Percentiles rank a stretch among this genome's conserved stretches.
phyloP scores from a whole-genome alignment of 2,888 invertebrate species.

The Amaurobius ferox region DNA sequence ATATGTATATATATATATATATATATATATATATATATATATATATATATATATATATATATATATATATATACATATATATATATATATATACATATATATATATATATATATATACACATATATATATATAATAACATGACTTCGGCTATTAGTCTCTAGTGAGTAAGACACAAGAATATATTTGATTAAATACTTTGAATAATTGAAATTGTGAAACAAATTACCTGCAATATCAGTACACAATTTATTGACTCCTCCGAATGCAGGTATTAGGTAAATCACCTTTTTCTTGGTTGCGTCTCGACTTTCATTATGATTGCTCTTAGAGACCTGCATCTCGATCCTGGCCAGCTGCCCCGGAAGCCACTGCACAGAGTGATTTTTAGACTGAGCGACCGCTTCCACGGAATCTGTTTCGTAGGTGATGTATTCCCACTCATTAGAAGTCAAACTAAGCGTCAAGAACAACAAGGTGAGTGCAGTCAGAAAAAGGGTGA shows the following conservation, averaged over 20 bases:
- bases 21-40: too few relatives aligned
- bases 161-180: too few relatives aligned
- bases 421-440: constrained; percentile 93
- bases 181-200: too few relatives aligned
- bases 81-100: too few relatives aligned
- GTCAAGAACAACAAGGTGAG: constrained; percentile 74
- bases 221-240: constrained; percentile 85
- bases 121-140: too few relatives aligned
- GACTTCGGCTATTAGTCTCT: too few relatives aligned
- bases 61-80: too few relatives aligned
- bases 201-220: too few relatives aligned
- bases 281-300: constrained; percentile 72
- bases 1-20: too few relatives aligned
- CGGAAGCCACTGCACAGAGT: constrained; percentile 39
- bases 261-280: constrained; percentile 91
- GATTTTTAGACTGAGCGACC: constrained; percentile 39
- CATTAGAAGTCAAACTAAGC: constrained; percentile 91
- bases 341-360: constrained; percentile 24
- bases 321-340: not conserved
- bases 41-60: too few relatives aligned
- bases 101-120: too few relatives aligned
- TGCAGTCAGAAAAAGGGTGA: constrained; percentile 81
- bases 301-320: constrained; percentile 8
- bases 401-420: constrained; percentile 81
- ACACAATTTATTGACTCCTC: constrained; percentile 92